Conservation (phyloP, 2,113 vertebrate genomes). For the Origma solitaria region DNA sequence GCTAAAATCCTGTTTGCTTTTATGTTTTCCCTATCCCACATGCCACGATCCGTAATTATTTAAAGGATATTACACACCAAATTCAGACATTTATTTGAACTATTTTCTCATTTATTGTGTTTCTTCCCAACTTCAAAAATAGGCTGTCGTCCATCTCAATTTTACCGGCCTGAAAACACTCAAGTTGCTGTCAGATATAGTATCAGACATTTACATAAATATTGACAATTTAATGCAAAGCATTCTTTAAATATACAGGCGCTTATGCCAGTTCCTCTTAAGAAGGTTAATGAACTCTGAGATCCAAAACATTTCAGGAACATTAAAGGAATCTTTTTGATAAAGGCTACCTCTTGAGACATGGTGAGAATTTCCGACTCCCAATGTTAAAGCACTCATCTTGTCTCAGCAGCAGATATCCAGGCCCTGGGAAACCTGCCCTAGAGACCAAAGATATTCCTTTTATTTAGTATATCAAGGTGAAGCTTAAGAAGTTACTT, state of each 20-base stretch:
- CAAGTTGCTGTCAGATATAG: not conserved
- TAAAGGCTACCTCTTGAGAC: not conserved
- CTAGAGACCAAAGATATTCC: not conserved
- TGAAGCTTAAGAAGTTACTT: not conserved
- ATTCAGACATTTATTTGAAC: not conserved
- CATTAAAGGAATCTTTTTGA: not conserved
- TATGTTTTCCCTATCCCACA: not conserved
- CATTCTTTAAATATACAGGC: not conserved
- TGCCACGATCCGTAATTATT: not conserved
- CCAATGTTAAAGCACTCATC: not conserved
- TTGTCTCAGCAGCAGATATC: not conserved
- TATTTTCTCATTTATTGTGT: not conserved
- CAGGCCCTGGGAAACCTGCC: not conserved
- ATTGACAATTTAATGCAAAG: slow-evolving; percentile 26
- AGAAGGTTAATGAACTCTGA: not conserved
- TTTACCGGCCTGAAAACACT: not conserved
- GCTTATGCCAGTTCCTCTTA: not conserved
- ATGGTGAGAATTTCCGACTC: not conserved
- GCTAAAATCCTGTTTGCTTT: not conserved
- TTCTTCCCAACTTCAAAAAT: not conserved
- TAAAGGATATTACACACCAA: not conserved
- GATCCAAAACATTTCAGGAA: not conserved
- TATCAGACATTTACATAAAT: slow-evolving; percentile 27
- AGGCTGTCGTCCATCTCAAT: not conserved
- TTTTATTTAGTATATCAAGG: not conserved